A percentile compares a stretch with the other conserved stretches of the same genome.
Conservation (phyloP, 2,888 invertebrate genomes). For the Phorcus lineatus region DNA sequence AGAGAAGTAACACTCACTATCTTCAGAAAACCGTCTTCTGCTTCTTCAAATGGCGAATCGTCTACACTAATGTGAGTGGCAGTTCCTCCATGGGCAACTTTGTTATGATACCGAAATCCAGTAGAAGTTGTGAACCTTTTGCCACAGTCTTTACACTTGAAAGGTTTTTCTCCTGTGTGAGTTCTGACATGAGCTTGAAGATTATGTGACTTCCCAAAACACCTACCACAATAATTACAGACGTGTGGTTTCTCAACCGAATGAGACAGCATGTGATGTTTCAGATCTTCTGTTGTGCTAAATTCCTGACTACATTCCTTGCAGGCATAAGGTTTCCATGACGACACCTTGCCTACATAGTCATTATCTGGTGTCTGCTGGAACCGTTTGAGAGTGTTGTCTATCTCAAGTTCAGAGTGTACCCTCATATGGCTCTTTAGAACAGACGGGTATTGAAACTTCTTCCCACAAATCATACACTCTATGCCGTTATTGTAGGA, state of each 20-base stretch:
- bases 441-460: conserved; percentile 14
- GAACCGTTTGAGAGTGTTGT: not conserved
- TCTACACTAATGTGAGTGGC: not conserved
- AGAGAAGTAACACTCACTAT: conserved; percentile 7
- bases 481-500: not conserved
- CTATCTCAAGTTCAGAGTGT: not conserved
- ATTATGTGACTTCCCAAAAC: conserved; percentile 15
- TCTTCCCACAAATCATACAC: conserved; percentile 19
- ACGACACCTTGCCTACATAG: not conserved
- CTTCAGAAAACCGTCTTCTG: not conserved
- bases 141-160: conserved; percentile 10
- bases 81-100: not conserved
- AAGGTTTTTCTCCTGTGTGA: conserved; percentile 11
- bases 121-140: conserved; percentile 9
- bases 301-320: not conserved
- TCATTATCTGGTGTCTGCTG: not conserved
- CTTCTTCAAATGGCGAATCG: too few species aligned
- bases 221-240: conserved; percentile 1
- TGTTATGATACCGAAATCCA: conserved; percentile 12
- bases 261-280: conserved; percentile 5
- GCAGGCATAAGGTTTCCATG: conserved; percentile 17
- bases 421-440: conserved; percentile 6
- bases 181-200: conserved; percentile 12
- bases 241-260: conserved; percentile 2
- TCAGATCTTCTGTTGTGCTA: not conserved